These are phyloP conservation scores for Punctoribates punctum DNA, from an alignment of 2,888 invertebrate species.

Conservation along the genomic window DNA sequence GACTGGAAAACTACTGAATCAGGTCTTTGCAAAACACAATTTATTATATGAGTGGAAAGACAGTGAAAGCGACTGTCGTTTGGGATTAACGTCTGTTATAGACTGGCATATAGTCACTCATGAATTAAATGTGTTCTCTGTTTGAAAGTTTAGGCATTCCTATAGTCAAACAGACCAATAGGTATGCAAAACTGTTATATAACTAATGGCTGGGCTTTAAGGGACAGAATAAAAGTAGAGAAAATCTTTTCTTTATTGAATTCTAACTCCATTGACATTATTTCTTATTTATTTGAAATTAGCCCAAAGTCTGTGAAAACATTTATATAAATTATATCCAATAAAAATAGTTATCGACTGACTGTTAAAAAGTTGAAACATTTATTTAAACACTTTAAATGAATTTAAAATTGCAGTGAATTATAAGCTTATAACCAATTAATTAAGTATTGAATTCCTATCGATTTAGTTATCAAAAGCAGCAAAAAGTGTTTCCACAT, in stretches of 20 bases:
- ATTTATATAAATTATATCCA: neutral
- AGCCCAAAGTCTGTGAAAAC: conserved; percentile 13
- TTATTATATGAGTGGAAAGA: neutral
- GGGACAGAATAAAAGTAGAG: neutral
- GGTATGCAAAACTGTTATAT: neutral
- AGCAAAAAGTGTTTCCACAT: too few relatives aligned
- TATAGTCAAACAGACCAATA: neutral
- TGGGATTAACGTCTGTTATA: conserved; percentile 1
- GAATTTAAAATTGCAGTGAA: neutral
- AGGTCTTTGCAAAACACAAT: conserved; percentile 1
- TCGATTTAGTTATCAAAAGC: neutral
- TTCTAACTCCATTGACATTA: neutral
- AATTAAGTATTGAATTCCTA: neutral
- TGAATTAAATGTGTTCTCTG: conserved; percentile 9
- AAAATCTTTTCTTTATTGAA: neutral
- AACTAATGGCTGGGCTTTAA: too few relatives aligned
- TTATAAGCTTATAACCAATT: neutral
- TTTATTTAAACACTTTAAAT: neutral
- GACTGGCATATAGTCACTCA: neutral
- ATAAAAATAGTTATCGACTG: neutral
- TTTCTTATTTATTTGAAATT: neutral
- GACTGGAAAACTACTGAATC: neutral
- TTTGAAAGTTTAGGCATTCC: neutral
- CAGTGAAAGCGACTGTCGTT: neutral
- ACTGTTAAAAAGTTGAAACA: neutral